phyloP scores from a whole-genome alignment of 1,140 invertebrate genomes.

The Manduca sexta region DNA sequence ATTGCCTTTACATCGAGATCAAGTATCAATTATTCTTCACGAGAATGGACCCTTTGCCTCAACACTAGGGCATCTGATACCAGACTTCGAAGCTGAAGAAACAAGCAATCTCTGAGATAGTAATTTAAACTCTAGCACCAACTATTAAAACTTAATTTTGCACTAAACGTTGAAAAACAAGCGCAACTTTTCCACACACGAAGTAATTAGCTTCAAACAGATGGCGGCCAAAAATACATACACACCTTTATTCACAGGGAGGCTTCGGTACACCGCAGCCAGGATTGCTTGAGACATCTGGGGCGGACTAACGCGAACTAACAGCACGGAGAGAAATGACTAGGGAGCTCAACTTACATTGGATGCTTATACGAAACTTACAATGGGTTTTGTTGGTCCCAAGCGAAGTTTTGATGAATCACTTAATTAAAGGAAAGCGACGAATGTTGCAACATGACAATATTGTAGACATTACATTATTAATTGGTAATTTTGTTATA shows the following conservation, averaged over 20 bases:
- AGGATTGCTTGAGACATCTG: conserved; percentile 2
- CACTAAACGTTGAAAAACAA: no score
- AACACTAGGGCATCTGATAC: no score
- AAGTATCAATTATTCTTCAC: no score
- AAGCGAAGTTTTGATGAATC: conserved; percentile 26
- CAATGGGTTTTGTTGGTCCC: conserved; percentile 19
- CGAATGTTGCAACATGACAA: conserved; percentile 1
- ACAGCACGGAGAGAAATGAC: not conserved
- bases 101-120: no score
- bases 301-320: not conserved
- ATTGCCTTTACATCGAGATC: no score
- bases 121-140: no score
- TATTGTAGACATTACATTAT: not conserved
- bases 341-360: conserved; percentile 6
- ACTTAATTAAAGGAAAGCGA: conserved; percentile 25
- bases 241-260: conserved; percentile 11
- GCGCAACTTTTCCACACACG: conserved; percentile 1
- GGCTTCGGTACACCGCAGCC: conserved; percentile 2
- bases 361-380: conserved; percentile 18
- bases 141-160: no score
- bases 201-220: conserved; percentile 18
- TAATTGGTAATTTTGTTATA: no score
- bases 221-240: conserved; percentile 18
- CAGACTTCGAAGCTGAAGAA: no score
- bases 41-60: no score